Evolutionary conservation across 1,140 invertebrate genomes (phyloP).

Genomic region (Drosophila lini): DNA sequence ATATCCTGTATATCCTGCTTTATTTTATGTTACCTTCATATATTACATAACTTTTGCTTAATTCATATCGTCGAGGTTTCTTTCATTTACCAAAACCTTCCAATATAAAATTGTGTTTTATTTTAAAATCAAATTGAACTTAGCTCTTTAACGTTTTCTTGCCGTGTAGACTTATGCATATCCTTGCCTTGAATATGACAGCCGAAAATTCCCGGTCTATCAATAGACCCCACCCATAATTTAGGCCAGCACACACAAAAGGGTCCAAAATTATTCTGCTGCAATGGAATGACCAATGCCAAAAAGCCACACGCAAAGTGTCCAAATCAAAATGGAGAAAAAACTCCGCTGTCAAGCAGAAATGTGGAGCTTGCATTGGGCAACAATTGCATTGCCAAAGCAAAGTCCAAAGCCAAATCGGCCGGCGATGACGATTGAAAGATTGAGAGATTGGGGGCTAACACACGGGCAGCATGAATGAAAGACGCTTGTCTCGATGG

Average conservation of each 20-base stretch:
- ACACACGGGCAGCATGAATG: slow-evolving; percentile 56
- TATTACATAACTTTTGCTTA: accelerated
- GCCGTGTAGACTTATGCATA: slow-evolving; percentile 35
- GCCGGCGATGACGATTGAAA: slow-evolving; percentile 36
- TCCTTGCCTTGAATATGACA: slow-evolving; percentile 70
- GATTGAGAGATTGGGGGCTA: slow-evolving; percentile 25
- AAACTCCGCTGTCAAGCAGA: slow-evolving; percentile 14
- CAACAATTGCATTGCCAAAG: slow-evolving; percentile 58
- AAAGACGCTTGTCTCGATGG: slow-evolving; percentile 58
- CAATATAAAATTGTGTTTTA: neutral
- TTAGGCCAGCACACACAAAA: slow-evolving; percentile 63
- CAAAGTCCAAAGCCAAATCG: slow-evolving; percentile 26
- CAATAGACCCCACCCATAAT: slow-evolving; percentile 57
- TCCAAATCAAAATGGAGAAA: slow-evolving; percentile 22
- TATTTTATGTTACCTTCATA: neutral
- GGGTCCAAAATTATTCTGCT: slow-evolving; percentile 70
- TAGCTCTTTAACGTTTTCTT: neutral
- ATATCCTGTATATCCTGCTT: neutral
- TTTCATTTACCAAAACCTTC: neutral
- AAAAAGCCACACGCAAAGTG: slow-evolving; percentile 44
- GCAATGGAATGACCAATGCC: slow-evolving; percentile 62
- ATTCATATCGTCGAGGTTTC: neutral
- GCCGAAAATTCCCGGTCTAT: slow-evolving; percentile 35
- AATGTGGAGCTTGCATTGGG: slow-evolving; percentile 45
- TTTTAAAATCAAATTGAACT: neutral